These are phyloP conservation scores for Ochropleura leucogaster DNA, from an alignment of 2,888 invertebrate genomes.

Conservation along the genomic window DNA sequence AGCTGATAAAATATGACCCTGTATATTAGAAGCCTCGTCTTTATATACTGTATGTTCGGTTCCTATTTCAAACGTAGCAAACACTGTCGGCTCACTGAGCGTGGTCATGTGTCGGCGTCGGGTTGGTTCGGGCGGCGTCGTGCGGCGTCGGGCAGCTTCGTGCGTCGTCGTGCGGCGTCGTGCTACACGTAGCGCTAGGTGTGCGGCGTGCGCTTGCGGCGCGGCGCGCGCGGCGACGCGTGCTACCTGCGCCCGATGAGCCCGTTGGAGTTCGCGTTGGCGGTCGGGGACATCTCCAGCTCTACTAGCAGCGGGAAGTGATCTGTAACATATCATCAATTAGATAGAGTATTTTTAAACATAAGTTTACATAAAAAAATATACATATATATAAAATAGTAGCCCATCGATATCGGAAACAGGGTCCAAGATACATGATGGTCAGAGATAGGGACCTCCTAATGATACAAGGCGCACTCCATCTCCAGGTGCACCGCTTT, in stretches of 20 bases:
- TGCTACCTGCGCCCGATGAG: slow-evolving; percentile 96
- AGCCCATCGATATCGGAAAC: no score
- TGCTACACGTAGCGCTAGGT: neutral
- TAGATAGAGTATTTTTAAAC: no score
- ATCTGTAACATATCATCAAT: slow-evolving; percentile 89
- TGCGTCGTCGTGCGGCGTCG: neutral
- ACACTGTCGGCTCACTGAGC: slow-evolving; percentile 20
- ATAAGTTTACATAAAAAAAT: no score
- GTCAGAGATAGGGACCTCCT: no score
- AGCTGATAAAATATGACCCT: neutral
- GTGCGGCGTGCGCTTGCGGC: slow-evolving; percentile 40
- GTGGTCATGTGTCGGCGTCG: neutral
- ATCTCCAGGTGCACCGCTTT: no score
- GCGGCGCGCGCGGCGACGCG: slow-evolving; percentile 69
- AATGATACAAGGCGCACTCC: no score
- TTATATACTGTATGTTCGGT: slow-evolving; percentile 20
- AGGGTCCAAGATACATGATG: no score
- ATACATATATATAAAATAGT: no score
- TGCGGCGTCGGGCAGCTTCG: neutral
- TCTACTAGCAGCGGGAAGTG: slow-evolving; percentile 98
- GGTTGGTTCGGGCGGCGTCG: neutral
- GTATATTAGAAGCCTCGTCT: slow-evolving; percentile 7
- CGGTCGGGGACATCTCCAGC: slow-evolving; percentile 96
- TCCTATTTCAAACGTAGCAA: slow-evolving; percentile 44
- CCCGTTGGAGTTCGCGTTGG: slow-evolving; percentile 94